Base-by-base conservation (phyloP, 2,888 invertebrate species). In the Caenorhabditis imperialis region DNA sequence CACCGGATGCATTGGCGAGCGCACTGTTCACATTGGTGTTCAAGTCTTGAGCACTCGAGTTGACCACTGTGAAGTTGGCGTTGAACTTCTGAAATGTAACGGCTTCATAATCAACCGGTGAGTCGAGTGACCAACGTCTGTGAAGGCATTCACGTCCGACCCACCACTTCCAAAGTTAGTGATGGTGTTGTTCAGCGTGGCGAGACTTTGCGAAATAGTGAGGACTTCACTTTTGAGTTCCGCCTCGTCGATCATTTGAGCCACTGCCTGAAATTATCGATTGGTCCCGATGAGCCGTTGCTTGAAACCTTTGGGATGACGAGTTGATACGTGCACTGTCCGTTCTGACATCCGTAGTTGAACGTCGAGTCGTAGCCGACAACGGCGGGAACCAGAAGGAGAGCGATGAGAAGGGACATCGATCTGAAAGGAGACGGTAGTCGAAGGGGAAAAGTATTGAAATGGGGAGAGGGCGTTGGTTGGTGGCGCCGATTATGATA, bases 401-500 rank as follows among this genome's bases (percentile, higher is more conserved):
- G 58, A 67, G 45, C 16, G 37, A 57, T 12, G 27, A 67, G 30
- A 14, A 33, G 65, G 54, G 54, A 54, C 12, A 20, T 47, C 45
- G 27, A 8, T 38, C 65, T 65, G 55, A 35, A 65, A 44, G 16
- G 22, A 14, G 50, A 51, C 38, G 47, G 38, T 38, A 60, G 50
- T 40, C 27, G 25, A 38, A 45, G 23, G 35, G 22, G 22, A 18
- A 16, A 48, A 33, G 45, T 10, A 14, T 16, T 45, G 37, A 27
- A 53, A 30, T 45, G 53, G 33, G 48, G 30, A 47, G 45, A 27
- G 45, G 65, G 65, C 55, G 65, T 65, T 55, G 65, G 65, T 55
- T 65, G 55, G 55, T 40, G 50, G 65, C 65, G 48, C 55, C 48
- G 65, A 65, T 65, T 65, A 55, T 50, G 65, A 65, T 65, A 65